phyloP scores from a whole-genome alignment of 1,140 invertebrate species.

The Pogonomyrmex barbatus region DNA sequence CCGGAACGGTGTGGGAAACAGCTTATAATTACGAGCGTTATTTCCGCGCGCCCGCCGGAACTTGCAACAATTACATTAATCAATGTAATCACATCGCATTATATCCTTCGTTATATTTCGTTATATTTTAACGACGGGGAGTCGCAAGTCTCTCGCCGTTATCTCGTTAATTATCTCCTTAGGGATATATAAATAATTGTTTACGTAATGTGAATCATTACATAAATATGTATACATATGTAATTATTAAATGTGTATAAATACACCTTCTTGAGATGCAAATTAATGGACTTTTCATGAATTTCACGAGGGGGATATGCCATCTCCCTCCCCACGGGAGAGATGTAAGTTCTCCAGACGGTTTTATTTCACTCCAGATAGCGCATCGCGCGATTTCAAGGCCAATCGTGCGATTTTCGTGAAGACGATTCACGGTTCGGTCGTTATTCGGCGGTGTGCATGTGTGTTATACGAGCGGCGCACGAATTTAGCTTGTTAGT shows the following conservation, averaged over 20 bases:
- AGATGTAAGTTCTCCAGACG: not conserved
- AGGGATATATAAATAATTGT: not conserved
- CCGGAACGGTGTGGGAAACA: conserved; percentile 65
- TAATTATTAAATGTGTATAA: not conserved
- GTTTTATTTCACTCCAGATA: not conserved
- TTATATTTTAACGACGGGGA: conserved; percentile 42
- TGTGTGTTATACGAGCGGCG: not conserved
- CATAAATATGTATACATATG: not conserved
- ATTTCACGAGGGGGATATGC: conserved; percentile 2
- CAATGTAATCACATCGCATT: conserved; percentile 64
- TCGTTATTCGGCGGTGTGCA: conserved; percentile 42
- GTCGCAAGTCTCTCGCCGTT: not conserved
- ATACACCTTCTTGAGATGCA: not conserved
- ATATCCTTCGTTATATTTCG: conserved; percentile 30
- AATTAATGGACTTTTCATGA: conserved; percentile 11
- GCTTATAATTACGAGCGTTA: conserved; percentile 62
- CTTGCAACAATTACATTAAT: conserved; percentile 68
- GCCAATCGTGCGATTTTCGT: not conserved
- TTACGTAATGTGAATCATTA: not conserved
- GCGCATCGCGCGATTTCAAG: not conserved
- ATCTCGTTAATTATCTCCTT: conserved; percentile 8
- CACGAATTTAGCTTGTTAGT: conserved; percentile 56
- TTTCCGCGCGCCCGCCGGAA: conserved; percentile 72
- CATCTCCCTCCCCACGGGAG: no score
- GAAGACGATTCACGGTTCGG: not conserved